A percentile compares a stretch with the other conserved stretches of the same genome.
Conservation (phyloP, 2,888 invertebrate genomes). For the Hypena proboscidalis region DNA sequence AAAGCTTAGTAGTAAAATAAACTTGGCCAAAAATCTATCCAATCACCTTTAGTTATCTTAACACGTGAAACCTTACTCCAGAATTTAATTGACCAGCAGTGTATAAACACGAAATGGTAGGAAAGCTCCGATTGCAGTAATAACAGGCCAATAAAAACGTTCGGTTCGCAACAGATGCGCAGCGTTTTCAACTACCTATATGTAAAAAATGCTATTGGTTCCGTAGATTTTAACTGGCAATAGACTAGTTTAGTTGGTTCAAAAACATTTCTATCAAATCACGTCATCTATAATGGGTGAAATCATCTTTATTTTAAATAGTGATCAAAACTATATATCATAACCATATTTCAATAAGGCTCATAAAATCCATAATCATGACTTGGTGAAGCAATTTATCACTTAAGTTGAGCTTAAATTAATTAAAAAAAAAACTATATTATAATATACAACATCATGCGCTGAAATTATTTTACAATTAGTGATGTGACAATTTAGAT, state of each 20-base stretch:
- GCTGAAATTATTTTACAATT: conserved; percentile 3
- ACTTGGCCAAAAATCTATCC: conserved; percentile 6
- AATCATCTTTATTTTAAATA: too few species aligned
- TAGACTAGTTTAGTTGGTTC: too few species aligned
- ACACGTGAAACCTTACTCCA: conserved; percentile 42
- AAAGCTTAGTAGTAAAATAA: conserved; percentile 8
- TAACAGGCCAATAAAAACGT: conserved; percentile 72
- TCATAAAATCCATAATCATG: too few species aligned
- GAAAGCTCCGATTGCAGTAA: conserved; percentile 69
- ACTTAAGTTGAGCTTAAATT: conserved; percentile 2
- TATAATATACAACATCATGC: conserved; percentile 7
- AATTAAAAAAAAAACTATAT: too few species aligned
- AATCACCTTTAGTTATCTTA: conserved; percentile 48
- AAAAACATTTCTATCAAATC: too few species aligned
- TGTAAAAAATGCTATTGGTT: conserved; percentile 49
- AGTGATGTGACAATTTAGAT: conserved; percentile 6
- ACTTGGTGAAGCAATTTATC: too few species aligned
- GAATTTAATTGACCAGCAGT: conserved; percentile 48
- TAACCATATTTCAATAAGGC: too few species aligned
- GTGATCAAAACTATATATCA: too few species aligned
- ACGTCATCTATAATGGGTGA: too few species aligned
- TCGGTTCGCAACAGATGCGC: conserved; percentile 70
- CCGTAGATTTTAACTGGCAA: conserved; percentile 1
- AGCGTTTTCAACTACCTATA: conserved; percentile 64
- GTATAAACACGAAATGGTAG: conserved; percentile 60